Conservation (phyloP, 2,113 vertebrate species). For the Corythaeola cristata region DNA sequence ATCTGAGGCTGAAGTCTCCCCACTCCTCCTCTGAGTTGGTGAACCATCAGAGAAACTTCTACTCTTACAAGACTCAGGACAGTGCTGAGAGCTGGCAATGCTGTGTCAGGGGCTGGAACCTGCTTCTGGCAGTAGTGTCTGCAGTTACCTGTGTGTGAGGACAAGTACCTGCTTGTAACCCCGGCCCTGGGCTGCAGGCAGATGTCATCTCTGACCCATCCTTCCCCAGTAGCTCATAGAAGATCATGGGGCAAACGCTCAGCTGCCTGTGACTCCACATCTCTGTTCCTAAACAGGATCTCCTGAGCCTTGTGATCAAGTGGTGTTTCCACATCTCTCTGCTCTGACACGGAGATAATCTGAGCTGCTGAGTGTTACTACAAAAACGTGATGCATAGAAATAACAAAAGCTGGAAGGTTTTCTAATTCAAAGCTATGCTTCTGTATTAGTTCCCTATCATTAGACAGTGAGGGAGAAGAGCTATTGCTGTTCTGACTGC, state of each 20-base stretch:
- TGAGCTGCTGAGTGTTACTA: background rate
- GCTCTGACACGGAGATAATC: background rate
- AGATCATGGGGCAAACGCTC: background rate
- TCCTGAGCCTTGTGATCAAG: background rate
- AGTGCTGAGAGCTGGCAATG: background rate
- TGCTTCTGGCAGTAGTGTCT: background rate
- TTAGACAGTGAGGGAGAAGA: background rate
- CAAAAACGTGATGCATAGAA: background rate
- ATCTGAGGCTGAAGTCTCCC: background rate
- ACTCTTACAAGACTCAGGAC: background rate
- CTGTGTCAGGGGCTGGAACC: background rate
- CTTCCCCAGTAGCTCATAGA: background rate
- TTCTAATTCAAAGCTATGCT: background rate
- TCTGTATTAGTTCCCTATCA: constrained; percentile 15
- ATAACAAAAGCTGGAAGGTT: constrained; percentile 7
- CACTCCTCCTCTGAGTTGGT: background rate
- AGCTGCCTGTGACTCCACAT: background rate
- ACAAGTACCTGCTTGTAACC: background rate
- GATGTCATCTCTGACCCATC: background rate
- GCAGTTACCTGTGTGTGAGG: background rate
- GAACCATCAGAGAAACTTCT: background rate
- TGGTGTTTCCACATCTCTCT: background rate
- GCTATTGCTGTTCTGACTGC: background rate
- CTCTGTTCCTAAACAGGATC: background rate
- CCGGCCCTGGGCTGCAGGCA: background rate